Evolutionary conservation across 2,888 invertebrate species (phyloP), one percentile per base, ranked within the genome.

Genomic region (Dynastes grantii): DNA sequence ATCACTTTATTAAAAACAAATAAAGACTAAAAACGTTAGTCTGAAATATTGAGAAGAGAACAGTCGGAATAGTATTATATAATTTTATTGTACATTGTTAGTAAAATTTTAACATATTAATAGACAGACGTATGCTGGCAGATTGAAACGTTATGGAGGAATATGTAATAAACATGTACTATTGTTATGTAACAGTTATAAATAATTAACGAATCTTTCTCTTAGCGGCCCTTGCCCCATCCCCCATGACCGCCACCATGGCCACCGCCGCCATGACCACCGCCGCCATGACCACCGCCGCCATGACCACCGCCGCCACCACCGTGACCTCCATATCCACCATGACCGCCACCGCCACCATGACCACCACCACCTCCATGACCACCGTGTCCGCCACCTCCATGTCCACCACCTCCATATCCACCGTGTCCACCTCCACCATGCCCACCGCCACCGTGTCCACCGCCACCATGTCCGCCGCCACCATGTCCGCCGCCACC

Each of bases 181-280:
- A 63, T 32, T 63, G 29, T n/a, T 63, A 63, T 11, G 27, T 29
- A 11, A 22, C 5, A 67, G 27, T 16, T 67, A 16, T 67, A 64
- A 37, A 37, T 67, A 45, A 49, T 67, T 67, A 32, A 11, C 11
- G 22, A n/a, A 11, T 67, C 22, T 2, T 16, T 49, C 13, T 55
- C 53, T 55, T 71, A 71, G n/a, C 71, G 55, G 9, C 73, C 73
- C 8, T 37, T 29, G 16, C 73, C 73, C 27, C 58, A 27, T n/a
- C 58, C 73, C 6, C 37, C 16, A 16, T 40, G 37, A 9, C 71
- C 71, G 40, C 58, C 58, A 5, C 73, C 73, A 32, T 32, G 58
- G 27, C 58, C 58, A 58, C 73, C 73, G n/a, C 29, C n/a, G 13
- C 53, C 53, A 53, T 51, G 29, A 29, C 29, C 27, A 9, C 70